A percentile compares a stretch with the other conserved stretches of the same genome.
phyloP scores from a whole-genome alignment of 2,888 invertebrate genomes.

The Leptinotarsa juncta region DNA sequence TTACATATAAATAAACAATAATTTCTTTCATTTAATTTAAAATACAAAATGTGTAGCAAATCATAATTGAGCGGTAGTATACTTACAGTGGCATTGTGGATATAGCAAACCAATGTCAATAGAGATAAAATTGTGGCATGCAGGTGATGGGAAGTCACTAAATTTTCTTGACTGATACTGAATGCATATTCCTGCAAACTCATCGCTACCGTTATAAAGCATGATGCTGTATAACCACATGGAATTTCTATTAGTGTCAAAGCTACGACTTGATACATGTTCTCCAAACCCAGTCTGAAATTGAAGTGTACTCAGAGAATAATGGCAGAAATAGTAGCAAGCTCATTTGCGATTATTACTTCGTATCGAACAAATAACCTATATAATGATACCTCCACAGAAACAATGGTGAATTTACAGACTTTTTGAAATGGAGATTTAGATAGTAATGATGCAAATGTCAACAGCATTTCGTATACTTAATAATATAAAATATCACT shows the following conservation, averaged over 20 bases:
- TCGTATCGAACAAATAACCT: too few species aligned
- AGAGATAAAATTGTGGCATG: constrained; percentile 72
- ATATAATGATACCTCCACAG: too few species aligned
- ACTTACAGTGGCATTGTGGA: constrained; percentile 68
- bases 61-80: not conserved
- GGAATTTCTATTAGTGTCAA: constrained; percentile 71
- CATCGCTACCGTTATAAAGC: constrained; percentile 71
- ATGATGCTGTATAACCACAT: constrained; percentile 72
- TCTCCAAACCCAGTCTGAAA: constrained; percentile 67
- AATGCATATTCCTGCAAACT: constrained; percentile 71
- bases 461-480: too few species aligned
- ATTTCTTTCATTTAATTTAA: too few species aligned
- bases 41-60: too few species aligned
- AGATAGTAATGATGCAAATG: too few species aligned
- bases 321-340: not conserved
- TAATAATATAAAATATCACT: too few species aligned
- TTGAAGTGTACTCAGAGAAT: not conserved
- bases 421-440: too few species aligned
- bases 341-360: too few species aligned
- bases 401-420: too few species aligned
- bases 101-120: constrained; percentile 74
- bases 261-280: constrained; percentile 69
- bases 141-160: constrained; percentile 67
- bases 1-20: too few species aligned
- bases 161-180: constrained; percentile 60